Evolutionary conservation across 2,113 vertebrate genomes (phyloP).

Genomic region (Uria lomvia): DNA sequence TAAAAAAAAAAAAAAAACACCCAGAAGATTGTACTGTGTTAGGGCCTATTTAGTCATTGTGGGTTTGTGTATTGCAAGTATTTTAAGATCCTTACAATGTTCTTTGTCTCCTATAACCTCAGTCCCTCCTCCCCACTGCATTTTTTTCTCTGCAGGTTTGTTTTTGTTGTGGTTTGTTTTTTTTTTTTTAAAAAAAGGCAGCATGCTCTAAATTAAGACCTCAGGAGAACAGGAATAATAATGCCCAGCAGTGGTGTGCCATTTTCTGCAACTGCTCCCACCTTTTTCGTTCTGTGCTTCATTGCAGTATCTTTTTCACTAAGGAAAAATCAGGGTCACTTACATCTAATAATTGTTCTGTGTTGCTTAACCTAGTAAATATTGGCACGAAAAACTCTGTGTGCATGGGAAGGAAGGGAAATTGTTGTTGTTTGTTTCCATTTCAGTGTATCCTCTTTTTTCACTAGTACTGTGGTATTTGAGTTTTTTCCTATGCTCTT

Average conservation of each 20-base stretch:
- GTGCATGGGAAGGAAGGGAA: neutral
- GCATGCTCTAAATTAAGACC: neutral
- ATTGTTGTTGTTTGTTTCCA: neutral
- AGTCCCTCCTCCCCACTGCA: neutral
- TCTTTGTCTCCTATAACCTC: neutral
- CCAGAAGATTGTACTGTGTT: neutral
- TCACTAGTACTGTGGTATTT: neutral
- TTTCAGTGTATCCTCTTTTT: neutral
- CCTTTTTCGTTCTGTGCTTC: neutral
- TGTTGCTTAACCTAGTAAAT: neutral
- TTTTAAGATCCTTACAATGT: neutral
- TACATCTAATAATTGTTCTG: neutral
- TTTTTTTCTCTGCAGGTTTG: neutral
- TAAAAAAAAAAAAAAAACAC: neutral
- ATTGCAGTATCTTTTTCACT: neutral
- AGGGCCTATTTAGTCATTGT: neutral
- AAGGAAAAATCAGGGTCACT: neutral
- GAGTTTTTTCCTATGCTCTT: neutral
- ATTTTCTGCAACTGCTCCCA: neutral
- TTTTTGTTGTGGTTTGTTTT: neutral
- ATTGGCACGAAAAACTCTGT: neutral
- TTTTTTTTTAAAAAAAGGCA: neutral
- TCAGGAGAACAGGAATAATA: constrained; percentile 4
- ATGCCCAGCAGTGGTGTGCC: neutral
- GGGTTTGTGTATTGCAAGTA: neutral